These are phyloP conservation scores for Eulemur rubriventer DNA, from an alignment of 2,797 vertebrate species.

Conservation along the genomic window DNA sequence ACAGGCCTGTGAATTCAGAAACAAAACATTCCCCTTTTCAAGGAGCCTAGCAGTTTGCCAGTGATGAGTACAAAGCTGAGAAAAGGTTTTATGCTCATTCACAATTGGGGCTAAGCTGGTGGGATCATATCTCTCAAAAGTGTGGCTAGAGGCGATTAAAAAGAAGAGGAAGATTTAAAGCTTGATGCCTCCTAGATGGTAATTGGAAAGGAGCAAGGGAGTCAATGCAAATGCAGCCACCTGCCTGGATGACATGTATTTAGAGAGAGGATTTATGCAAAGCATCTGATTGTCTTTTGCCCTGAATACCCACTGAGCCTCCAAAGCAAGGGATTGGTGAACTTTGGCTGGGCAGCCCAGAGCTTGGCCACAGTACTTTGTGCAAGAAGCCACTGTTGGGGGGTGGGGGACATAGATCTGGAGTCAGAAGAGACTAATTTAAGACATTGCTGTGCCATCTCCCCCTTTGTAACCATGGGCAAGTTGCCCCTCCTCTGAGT, in stretches of 20 bases:
- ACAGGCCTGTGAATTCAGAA: slow-evolving; percentile 15
- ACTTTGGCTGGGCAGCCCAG: background rate
- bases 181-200: background rate
- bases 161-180: slow-evolving; percentile 69
- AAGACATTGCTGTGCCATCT: background rate
- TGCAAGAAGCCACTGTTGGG: background rate
- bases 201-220: background rate
- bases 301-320: background rate
- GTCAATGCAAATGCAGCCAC: slow-evolving; percentile 50
- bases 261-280: slow-evolving; percentile 53
- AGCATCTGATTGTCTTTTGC: slow-evolving; percentile 34
- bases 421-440: background rate
- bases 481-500: background rate
- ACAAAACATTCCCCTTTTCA: background rate
- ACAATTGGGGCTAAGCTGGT: slow-evolving; percentile 8
- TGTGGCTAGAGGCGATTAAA: background rate
- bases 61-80: background rate
- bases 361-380: background rate
- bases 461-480: background rate
- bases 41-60: slow-evolving; percentile 13
- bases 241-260: slow-evolving; percentile 15
- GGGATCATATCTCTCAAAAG: background rate
- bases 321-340: background rate
- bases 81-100: background rate
- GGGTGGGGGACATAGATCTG: background rate